Evolutionary conservation across 2,888 invertebrate species (phyloP).

Genomic region (Macrophya alboannulata): DNA sequence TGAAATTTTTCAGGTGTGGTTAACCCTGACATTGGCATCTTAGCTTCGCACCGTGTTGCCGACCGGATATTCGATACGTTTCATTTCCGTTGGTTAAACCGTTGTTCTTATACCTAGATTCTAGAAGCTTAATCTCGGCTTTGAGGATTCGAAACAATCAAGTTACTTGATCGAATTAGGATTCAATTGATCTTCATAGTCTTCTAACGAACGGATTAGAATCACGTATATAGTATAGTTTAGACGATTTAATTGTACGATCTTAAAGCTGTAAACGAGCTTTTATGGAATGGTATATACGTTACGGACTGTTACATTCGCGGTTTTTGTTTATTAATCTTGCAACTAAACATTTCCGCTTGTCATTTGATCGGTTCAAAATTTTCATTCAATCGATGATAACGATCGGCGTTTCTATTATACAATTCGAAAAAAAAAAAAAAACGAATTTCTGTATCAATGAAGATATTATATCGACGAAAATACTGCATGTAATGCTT

Average conservation of each 20-base stretch:
- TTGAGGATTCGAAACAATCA: conserved; percentile 16
- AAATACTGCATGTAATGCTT: too few relatives aligned
- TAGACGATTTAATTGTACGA: not conserved
- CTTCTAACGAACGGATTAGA: not conserved
- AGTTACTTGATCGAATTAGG: not conserved
- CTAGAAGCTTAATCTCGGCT: not conserved
- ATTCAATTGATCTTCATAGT: not conserved
- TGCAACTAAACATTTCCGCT: not conserved
- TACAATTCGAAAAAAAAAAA: too few relatives aligned
- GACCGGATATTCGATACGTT: conserved; percentile 50
- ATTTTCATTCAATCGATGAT: too few relatives aligned
- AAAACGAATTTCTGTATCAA: too few relatives aligned
- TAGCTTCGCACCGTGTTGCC: conserved; percentile 18
- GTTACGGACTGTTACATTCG: too few relatives aligned
- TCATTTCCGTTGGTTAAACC: conserved; percentile 39
- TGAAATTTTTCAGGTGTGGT: conserved; percentile 10
- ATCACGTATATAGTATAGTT: not conserved
- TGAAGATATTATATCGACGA: too few relatives aligned
- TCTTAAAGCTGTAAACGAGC: not conserved
- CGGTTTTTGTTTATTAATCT: not conserved
- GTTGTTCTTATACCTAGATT: not conserved
- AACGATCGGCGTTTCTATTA: too few relatives aligned
- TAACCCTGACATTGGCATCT: conserved; percentile 28
- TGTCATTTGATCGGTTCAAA: not conserved
- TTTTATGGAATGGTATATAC: too few relatives aligned